Percentiles rank a stretch among this genome's conserved stretches.
Evolutionary conservation across 2,888 invertebrate genomes (phyloP).

Genomic region (Molanna angustata): DNA sequence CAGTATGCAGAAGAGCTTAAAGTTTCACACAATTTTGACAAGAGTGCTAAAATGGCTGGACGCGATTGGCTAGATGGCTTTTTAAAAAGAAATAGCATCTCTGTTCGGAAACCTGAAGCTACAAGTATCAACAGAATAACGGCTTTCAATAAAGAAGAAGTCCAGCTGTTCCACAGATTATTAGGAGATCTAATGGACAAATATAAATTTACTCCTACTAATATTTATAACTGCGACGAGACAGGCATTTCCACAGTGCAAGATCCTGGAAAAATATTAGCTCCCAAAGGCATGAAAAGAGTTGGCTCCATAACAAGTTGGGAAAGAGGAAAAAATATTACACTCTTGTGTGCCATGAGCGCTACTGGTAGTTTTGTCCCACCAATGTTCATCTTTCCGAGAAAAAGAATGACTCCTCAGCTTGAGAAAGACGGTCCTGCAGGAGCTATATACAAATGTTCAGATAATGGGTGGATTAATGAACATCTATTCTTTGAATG

Average conservation of each 20-base stretch:
- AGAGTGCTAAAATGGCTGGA: constrained; percentile 17
- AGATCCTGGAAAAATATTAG: constrained; percentile 40
- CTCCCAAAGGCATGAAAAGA: constrained; percentile 41
- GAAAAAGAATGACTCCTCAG: constrained; percentile 41
- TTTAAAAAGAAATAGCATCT: constrained; percentile 31
- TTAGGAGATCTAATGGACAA: constrained; percentile 19
- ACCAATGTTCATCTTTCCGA: constrained; percentile 46
- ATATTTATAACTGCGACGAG: constrained; percentile 4
- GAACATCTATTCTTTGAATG: constrained; percentile 9
- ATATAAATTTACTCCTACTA: constrained; percentile 5
- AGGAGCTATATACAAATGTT: constrained; percentile 38
- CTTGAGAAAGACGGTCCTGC: constrained; percentile 42
- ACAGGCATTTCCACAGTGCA: constrained; percentile 43
- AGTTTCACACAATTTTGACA: constrained; percentile 7
- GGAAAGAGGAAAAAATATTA: constrained; percentile 42
- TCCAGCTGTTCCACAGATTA: constrained; percentile 23
- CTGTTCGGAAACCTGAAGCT: constrained; percentile 32
- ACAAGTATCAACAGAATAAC: constrained; percentile 34
- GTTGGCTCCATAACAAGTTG: constrained; percentile 43
- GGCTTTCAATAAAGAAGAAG: constrained; percentile 34
- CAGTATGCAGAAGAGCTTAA: constrained; percentile 8
- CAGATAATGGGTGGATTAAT: constrained; percentile 11
- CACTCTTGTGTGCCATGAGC: constrained; percentile 43
- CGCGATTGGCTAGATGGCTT: constrained; percentile 27
- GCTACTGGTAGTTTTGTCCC: constrained; percentile 41